Base-by-base conservation (phyloP, 2,888 invertebrate genomes). In the Macropis europaea region DNA sequence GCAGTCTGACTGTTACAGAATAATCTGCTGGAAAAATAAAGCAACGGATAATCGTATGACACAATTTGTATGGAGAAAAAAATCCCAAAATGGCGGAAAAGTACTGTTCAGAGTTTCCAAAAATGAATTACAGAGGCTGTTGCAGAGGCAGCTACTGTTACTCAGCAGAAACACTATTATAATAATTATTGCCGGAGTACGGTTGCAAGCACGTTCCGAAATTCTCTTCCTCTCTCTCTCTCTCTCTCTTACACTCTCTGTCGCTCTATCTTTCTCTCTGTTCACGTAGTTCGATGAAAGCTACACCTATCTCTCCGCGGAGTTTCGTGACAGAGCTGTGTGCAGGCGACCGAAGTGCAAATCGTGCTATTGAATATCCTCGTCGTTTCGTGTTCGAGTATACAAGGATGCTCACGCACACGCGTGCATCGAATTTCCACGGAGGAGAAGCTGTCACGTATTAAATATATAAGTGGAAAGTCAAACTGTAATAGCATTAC, bases 181-280 rank as follows among this genome's bases (percentile, higher is more conserved):
- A 43, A 62, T 53, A 62, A 62, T 62, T 62, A 62, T 62, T 60
- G 45, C 57, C 15, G 9, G 1, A 45, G 22, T 11, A 50, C 43
- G 15, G 59, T 45, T 36, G 26, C 43, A 7, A 45, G 42, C 52
- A 30, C 15, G 43, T 43, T 30, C 19, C 24, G 22, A 52, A 50
- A n/a, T 52, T n/a, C n/a, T n/a, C n/a, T n/a, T n/a, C n/a, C n/a
- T n/a, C n/a, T n/a, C n/a, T n/a, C n/a, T n/a, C n/a, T n/a, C n/a
- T n/a, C n/a, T n/a, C n/a, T n/a, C n/a, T n/a, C n/a, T n/a, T n/a
- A n/a, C n/a, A n/a, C n/a, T n/a, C n/a, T n/a, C n/a, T n/a, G n/a
- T n/a, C n/a, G n/a, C n/a, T n/a, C n/a, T n/a, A n/a, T n/a, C n/a
- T n/a, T n/a, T 43, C 50, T 15, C 32, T 24, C 43, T 19, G 13